Conservation (phyloP, 1,140 invertebrate genomes). For the Nebria ingens region DNA sequence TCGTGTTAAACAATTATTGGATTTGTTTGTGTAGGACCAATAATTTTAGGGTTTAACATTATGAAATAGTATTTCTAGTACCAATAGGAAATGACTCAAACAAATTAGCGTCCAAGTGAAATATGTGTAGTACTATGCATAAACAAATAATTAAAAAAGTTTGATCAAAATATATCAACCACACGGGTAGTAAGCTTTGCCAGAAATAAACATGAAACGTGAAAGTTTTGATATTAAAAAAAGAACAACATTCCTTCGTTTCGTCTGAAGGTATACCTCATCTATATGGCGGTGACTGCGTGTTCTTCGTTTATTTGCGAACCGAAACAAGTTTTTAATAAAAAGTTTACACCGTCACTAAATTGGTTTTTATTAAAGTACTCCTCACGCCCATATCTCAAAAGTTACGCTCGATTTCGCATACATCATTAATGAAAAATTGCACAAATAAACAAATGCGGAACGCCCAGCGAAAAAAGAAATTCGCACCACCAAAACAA, state of each 20-base stretch:
- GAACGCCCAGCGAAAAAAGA: neutral
- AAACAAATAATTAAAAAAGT: neutral
- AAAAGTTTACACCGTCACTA: constrained; percentile 2
- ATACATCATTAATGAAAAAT: neutral
- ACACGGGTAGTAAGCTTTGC: neutral
- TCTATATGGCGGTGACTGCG: neutral
- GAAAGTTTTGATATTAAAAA: constrained; percentile 4
- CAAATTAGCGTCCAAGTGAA: neutral
- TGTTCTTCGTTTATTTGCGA: neutral
- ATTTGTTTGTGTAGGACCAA: too few species aligned
- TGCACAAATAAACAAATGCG: neutral
- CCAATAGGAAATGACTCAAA: neutral
- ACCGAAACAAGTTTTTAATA: constrained; percentile 7
- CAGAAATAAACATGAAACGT: neutral
- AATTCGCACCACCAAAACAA: too few species aligned
- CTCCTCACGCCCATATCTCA: neutral
- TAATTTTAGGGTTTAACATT: too few species aligned
- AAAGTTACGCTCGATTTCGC: neutral
- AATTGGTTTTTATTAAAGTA: constrained; percentile 9
- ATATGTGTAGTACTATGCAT: too few species aligned
- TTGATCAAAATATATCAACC: neutral
- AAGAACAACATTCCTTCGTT: neutral
- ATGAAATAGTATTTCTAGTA: too few species aligned
- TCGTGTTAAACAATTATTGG: too few species aligned
- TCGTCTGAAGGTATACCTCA: neutral